phyloP scores from a whole-genome alignment of 2,113 vertebrate species.

The Calidris pugnax region DNA sequence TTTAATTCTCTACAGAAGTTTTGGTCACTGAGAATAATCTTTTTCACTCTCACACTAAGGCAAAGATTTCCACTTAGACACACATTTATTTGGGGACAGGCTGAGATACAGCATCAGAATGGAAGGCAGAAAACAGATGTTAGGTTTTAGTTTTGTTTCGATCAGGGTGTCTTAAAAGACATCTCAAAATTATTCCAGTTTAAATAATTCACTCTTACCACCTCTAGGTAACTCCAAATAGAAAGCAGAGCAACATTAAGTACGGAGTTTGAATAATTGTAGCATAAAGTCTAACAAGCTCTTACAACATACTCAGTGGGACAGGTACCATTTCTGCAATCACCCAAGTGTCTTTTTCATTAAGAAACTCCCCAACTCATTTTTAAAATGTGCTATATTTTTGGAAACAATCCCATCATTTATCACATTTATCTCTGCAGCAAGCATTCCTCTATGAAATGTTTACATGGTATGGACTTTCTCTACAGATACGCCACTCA shows the following conservation, averaged over 20 bases:
- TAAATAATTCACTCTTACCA: neutral
- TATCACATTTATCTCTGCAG: neutral
- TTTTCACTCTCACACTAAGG: neutral
- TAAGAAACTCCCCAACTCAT: neutral
- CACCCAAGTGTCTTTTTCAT: neutral
- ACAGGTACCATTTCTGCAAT: neutral
- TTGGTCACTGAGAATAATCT: neutral
- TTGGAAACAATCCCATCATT: neutral
- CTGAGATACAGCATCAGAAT: neutral
- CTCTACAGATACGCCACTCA: neutral
- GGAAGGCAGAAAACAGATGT: neutral
- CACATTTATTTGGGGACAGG: neutral
- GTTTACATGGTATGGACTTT: neutral
- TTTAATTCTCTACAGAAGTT: neutral
- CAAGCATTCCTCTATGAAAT: neutral
- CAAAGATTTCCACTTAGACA: neutral
- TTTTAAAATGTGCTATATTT: neutral
- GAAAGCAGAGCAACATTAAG: neutral
- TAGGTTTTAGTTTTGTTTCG: neutral
- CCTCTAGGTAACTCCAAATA: neutral
- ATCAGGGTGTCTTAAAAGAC: neutral
- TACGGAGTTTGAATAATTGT: fast-evolving
- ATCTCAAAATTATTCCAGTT: neutral
- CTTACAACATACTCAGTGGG: neutral
- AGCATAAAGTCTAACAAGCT: neutral